phyloP scores from a whole-genome alignment of 2,113 vertebrate species.

The Smithornis capensis region DNA sequence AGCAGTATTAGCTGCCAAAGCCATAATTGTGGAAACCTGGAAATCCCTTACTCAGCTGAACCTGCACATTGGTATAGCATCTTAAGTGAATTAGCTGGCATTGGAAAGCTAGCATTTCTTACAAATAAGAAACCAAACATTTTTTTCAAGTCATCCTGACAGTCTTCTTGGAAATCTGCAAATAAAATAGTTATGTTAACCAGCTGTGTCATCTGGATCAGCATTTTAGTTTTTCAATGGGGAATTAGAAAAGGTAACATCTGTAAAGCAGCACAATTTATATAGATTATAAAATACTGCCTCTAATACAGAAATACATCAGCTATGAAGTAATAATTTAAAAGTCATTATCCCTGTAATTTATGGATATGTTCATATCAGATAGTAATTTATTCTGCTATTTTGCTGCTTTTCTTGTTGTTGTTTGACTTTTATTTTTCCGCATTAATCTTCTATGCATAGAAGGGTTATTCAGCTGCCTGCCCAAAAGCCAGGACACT shows the following conservation, averaged over 20 bases:
- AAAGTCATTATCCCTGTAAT: background rate
- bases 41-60: slow-evolving; percentile 34
- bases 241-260: background rate
- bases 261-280: background rate
- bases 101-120: background rate
- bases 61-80: background rate
- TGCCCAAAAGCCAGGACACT: background rate
- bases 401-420: background rate
- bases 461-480: background rate
- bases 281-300: background rate
- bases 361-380: background rate
- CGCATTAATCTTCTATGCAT: background rate
- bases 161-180: slow-evolving; percentile 51
- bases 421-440: background rate
- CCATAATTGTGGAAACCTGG: slow-evolving; percentile 1
- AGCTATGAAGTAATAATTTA: background rate
- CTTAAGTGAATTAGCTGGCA: slow-evolving; percentile 49
- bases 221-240: background rate
- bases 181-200: background rate
- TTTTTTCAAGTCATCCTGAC: background rate
- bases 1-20: slow-evolving; percentile 2
- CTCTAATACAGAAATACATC: background rate
- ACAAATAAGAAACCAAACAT: slow-evolving; percentile 14
- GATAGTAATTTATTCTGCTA: background rate
- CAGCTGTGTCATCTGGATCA: background rate